Evolutionary conservation across 2,113 vertebrate genomes (phyloP).

Genomic region (Otocyon megalotis): DNA sequence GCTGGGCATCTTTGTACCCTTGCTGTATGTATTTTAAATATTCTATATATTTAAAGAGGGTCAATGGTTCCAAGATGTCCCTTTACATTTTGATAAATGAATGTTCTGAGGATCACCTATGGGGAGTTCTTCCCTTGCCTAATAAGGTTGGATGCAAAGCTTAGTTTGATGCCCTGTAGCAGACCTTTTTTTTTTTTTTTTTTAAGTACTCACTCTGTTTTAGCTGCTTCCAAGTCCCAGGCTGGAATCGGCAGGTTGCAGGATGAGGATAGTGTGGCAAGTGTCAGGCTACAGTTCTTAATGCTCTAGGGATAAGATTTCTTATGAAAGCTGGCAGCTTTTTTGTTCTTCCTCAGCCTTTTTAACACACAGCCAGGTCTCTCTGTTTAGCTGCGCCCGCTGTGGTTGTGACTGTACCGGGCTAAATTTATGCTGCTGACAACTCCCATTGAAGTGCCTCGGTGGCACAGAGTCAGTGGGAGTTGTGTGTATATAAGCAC

Average conservation of each 20-base stretch:
- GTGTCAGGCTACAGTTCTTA: constrained; percentile 20
- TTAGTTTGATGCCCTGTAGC: neutral
- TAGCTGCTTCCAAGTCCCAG: neutral
- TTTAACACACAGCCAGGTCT: constrained; percentile 57
- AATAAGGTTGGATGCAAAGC: neutral
- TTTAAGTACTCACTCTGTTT: neutral
- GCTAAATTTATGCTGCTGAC: constrained; percentile 48
- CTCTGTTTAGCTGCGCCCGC: constrained; percentile 53
- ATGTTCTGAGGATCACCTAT: neutral
- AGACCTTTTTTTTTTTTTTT: neutral
- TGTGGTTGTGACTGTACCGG: neutral
- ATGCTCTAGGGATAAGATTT: constrained; percentile 63
- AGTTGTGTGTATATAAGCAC: neutral
- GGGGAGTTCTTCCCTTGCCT: neutral
- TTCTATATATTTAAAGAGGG: neutral
- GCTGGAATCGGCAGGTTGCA: neutral
- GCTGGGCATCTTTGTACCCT: neutral
- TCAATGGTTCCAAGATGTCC: neutral
- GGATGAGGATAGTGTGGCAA: neutral
- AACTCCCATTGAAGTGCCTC: constrained; percentile 35
- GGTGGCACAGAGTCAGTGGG: neutral
- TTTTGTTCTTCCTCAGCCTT: constrained; percentile 67
- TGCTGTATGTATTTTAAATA: neutral
- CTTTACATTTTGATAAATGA: constrained; percentile 52
- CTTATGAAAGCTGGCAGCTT: constrained; percentile 67